Conservation (phyloP, 2,888 invertebrate genomes). For the Parnassius mnemosyne region DNA sequence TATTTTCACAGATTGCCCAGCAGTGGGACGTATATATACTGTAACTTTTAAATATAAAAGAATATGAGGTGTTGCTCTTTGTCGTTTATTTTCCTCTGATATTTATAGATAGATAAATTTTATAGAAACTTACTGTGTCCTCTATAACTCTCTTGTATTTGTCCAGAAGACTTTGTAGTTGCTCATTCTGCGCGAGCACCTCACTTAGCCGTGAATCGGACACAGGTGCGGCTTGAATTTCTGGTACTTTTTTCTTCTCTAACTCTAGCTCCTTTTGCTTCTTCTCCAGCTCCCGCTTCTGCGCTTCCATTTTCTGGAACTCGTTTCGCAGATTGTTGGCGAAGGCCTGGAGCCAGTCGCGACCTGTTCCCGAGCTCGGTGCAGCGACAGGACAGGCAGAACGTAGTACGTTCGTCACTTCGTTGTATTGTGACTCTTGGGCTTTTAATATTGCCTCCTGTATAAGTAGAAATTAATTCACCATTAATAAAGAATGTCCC, state of each 20-base stretch:
- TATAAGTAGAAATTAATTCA: neutral
- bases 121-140: conserved; percentile 83
- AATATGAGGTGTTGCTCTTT: too few relatives aligned
- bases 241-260: conserved; percentile 32
- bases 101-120: neutral
- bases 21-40: too few relatives aligned
- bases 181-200: conserved; percentile 81
- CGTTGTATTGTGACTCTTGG: conserved; percentile 83
- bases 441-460: conserved; percentile 72
- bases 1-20: too few relatives aligned
- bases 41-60: too few relatives aligned
- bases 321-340: conserved; percentile 55
- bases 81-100: neutral
- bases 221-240: conserved; percentile 33
- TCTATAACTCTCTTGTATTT: conserved; percentile 88
- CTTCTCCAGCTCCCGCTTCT: conserved; percentile 31
- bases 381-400: conserved; percentile 52
- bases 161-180: conserved; percentile 82
- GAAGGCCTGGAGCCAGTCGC: conserved; percentile 58
- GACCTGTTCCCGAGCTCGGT: conserved; percentile 42
- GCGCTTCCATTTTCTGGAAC: conserved; percentile 39
- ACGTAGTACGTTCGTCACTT: conserved; percentile 66
- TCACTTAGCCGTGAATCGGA: conserved; percentile 63
- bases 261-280: conserved; percentile 35
- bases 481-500: too few relatives aligned